Base-by-base conservation (phyloP, 2,113 vertebrate species). In the Tachycineta bicolor region DNA sequence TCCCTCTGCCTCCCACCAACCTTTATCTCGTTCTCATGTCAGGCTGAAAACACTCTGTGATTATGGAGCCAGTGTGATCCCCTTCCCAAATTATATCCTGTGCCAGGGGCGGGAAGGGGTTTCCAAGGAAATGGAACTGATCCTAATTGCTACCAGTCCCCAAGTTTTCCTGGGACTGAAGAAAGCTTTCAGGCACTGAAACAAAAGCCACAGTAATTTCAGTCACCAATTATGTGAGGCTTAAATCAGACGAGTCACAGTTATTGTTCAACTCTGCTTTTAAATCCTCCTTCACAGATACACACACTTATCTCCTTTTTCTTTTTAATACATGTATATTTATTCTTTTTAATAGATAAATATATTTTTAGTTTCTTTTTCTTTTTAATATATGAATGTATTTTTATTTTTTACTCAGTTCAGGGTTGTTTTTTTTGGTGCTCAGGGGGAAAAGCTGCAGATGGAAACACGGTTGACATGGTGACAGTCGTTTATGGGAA, bases 1-100 rank as follows among this genome's bases (percentile, higher is more conserved):
- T 84, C 46, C 70, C 82, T 50, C 39, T 59, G 41, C 28, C 76
- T 80, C 74, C 78, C 63, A 58, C 33, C 88, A 82, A 33, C 16
- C 69, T 87, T 83, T 80, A 70, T 83, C 50, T 62, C 50, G 46
- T 53, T 84, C 71, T 90, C 79, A 10, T 81, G 84, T 17, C 94
- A 96, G 83, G 60, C 4, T 91, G 88, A 68, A 89, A 71, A 83
- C 28, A 37, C 52, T 5, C 14, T 73, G 83, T 80, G 94, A 92
- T 87, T 88, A 67, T 31, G 55, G 49, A 95, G 94, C 59, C 94
- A 92, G 78, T 5, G 3, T 68, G 69, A 86, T 59, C 89, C 95
- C 87, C 62, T 52, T 70, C 85, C 69, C 92, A 94, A 97, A 96
- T 89, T 37, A 95, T 9, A 91, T 39, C 71, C 80, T 85, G 50